phyloP scores from a whole-genome alignment of 2,113 vertebrate species.

The Salvelinus alpinus region DNA sequence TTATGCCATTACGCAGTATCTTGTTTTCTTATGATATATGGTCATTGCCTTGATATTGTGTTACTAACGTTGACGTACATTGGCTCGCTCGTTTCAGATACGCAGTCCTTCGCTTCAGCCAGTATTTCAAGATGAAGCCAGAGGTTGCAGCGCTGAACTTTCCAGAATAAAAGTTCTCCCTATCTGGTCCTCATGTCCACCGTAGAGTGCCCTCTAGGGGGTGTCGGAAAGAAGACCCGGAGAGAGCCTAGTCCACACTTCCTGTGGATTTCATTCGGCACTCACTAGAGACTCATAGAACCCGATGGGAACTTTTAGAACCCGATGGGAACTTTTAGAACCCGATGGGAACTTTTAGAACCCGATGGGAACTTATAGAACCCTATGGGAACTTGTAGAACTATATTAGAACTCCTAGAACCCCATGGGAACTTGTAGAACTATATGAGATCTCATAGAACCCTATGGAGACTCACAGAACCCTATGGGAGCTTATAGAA shows the following conservation, averaged over 20 bases:
- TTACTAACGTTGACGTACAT: background rate
- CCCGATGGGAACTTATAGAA: no score
- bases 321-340: no score
- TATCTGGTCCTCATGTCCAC: background rate
- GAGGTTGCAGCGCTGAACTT: constrained; percentile 82
- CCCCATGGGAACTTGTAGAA: background rate
- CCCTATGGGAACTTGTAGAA: no score
- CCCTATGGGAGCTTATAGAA: no score
- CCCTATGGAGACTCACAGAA: no score
- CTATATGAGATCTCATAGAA: no score
- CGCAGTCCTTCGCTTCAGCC: constrained; percentile 91
- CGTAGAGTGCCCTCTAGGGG: constrained; percentile 41
- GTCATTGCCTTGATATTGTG: background rate
- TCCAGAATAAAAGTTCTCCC: constrained; percentile 78
- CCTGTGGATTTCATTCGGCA: background rate
- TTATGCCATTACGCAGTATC: no score
- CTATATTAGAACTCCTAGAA: background rate
- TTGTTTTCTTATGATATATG: no score
- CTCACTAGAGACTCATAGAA: background rate
- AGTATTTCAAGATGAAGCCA: constrained; percentile 97
- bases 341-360: no score
- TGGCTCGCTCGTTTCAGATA: constrained; percentile 75
- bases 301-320: no score
- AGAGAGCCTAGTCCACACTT: constrained; percentile 15
- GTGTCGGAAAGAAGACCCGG: constrained; percentile 30